Conservation (phyloP, 1,140 invertebrate genomes). For the Caerostris extrusa region DNA sequence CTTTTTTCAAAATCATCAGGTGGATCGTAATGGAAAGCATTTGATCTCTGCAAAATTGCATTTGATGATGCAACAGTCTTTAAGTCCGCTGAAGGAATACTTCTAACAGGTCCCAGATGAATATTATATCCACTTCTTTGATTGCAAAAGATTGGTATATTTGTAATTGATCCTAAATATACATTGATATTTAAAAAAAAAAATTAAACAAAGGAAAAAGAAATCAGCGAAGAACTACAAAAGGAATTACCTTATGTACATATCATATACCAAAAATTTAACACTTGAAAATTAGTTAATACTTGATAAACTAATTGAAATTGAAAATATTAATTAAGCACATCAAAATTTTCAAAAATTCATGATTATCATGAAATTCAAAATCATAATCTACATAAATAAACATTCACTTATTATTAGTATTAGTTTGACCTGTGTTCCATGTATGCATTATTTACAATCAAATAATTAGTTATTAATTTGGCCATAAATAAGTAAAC, state of each 20-base stretch:
- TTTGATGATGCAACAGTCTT: slow-evolving; percentile 54
- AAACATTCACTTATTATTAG: no score
- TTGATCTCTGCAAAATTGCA: slow-evolving; percentile 60
- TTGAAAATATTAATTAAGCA: no score
- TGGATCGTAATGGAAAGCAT: slow-evolving; percentile 42
- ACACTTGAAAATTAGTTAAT: no score
- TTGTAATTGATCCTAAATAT: slow-evolving; percentile 46
- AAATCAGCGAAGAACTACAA: background rate
- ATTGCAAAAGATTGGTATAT: slow-evolving; percentile 30
- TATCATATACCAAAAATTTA: no score
- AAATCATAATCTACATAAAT: no score
- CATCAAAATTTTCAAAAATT: no score
- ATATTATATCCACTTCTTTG: slow-evolving; percentile 57
- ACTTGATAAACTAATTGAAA: no score
- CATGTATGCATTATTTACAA: no score
- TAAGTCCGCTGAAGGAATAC: slow-evolving; percentile 34
- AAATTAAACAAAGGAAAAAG: background rate
- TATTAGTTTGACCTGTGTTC: no score
- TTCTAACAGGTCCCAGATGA: slow-evolving; percentile 1
- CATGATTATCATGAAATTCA: no score
- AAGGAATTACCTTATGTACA: background rate
- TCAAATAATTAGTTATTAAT: no score
- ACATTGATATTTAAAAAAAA: background rate
- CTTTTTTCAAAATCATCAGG: background rate
- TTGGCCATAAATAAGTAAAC: no score